These are phyloP conservation scores for Nineta flava DNA, from an alignment of 2,888 invertebrate species.

Conservation along the genomic window DNA sequence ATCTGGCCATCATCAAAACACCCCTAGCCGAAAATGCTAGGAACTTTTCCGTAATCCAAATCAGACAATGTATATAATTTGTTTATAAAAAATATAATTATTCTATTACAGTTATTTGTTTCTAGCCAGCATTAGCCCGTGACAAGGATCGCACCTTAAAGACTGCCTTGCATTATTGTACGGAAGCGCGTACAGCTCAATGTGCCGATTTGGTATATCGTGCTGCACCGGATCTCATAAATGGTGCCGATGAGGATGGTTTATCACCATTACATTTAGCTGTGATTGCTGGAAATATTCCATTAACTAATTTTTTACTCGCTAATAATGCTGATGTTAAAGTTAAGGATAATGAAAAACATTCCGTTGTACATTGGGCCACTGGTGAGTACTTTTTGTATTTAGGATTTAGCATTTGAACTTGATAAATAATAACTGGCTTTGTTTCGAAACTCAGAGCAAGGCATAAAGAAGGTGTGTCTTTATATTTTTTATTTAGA, in stretches of 20 bases:
- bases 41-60: too few species aligned
- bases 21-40: too few species aligned
- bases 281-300: conserved; percentile 82
- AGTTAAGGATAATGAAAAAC: conserved; percentile 83
- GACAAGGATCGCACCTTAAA: conserved; percentile 69
- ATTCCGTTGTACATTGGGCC: conserved; percentile 96
- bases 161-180: conserved; percentile 89
- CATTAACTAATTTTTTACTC: conserved; percentile 69
- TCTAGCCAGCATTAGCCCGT: conserved; percentile 41
- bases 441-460: too few species aligned
- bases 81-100: too few species aligned
- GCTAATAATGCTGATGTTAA: conserved; percentile 81
- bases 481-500: too few species aligned
- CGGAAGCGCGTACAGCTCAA: conserved; percentile 41
- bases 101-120: not conserved
- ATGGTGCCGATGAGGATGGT: conserved; percentile 81
- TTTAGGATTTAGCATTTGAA: too few species aligned
- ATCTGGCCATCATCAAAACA: too few species aligned
- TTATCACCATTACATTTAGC: conserved; percentile 91
- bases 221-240: conserved; percentile 72
- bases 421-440: too few species aligned
- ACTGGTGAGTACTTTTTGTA: conserved; percentile 49
- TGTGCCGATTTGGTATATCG: conserved; percentile 58
- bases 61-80: too few species aligned
- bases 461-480: too few species aligned